A percentile compares a stretch with the other conserved stretches of the same genome.
These are phyloP conservation scores for Brotula barbata DNA, from an alignment of 2,797 vertebrate species.

Conservation along the genomic window DNA sequence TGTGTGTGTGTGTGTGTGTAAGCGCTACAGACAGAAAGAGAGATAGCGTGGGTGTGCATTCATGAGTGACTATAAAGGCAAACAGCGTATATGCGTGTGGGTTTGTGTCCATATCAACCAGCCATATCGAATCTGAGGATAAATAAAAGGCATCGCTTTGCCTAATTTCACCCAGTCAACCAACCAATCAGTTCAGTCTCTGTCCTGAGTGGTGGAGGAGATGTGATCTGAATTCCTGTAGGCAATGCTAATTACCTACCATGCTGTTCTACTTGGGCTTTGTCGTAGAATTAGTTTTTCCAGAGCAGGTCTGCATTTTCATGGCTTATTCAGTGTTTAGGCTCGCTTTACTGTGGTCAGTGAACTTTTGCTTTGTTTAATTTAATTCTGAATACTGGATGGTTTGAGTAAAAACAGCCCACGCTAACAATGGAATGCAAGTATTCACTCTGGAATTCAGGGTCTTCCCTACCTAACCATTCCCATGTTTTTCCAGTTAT, in stretches of 20 bases:
- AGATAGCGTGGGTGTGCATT: constrained; percentile 19
- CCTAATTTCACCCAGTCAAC: constrained; percentile 71
- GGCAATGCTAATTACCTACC: constrained; percentile 68
- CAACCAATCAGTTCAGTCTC: constrained; percentile 48
- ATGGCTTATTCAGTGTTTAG: not conserved
- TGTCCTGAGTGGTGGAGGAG: constrained; percentile 55
- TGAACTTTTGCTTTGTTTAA: not conserved
- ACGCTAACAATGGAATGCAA: not conserved
- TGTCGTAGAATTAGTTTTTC: constrained; percentile 38
- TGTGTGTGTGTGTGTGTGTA: constrained; percentile 27
- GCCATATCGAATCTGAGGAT: constrained; percentile 61
- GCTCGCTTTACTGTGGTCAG: not conserved
- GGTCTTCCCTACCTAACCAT: not conserved
- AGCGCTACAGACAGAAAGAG: constrained; percentile 7
- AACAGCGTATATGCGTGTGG: not conserved
- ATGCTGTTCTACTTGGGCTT: constrained; percentile 60
- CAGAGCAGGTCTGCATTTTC: constrained; percentile 33
- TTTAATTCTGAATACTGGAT: not conserved
- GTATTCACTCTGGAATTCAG: not conserved
- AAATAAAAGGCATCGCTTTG: constrained; percentile 67
- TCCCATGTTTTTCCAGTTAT: too few relatives aligned
- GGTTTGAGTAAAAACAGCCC: constrained; percentile 18
- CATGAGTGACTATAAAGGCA: constrained; percentile 12
- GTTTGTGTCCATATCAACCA: constrained; percentile 40
- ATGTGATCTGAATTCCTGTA: constrained; percentile 69